Evolutionary conservation across 2,797 vertebrate genomes (phyloP).

Genomic region (Phataginus tricuspis): DNA sequence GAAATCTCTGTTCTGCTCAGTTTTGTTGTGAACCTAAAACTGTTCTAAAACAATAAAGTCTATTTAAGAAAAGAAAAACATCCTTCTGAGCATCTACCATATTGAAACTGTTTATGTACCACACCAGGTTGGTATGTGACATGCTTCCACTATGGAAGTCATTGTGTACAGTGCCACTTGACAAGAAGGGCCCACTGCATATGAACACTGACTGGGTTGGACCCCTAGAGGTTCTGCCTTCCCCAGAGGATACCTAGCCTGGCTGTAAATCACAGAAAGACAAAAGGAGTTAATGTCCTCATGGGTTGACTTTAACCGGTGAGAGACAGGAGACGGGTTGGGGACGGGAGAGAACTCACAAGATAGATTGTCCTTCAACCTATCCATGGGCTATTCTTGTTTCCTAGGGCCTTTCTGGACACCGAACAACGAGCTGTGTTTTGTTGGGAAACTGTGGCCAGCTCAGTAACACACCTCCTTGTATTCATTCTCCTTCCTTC

Average conservation of each 20-base stretch:
- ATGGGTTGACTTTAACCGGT: neutral
- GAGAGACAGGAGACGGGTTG: neutral
- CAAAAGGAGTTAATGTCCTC: neutral
- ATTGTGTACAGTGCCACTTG: too few relatives aligned
- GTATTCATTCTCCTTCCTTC: neutral
- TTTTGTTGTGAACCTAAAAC: slow-evolving; percentile 25
- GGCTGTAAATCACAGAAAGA: neutral
- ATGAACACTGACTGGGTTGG: neutral
- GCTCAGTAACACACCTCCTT: neutral
- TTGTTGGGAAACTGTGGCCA: neutral
- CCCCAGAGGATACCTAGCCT: neutral
- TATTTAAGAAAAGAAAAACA: neutral
- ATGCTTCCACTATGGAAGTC: neutral
- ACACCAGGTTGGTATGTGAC: neutral
- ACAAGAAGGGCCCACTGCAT: neutral
- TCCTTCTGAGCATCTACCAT: neutral
- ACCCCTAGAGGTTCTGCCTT: neutral
- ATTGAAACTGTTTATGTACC: neutral
- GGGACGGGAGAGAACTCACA: neutral
- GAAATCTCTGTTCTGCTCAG: neutral
- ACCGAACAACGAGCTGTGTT: neutral
- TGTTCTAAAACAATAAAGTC: neutral
- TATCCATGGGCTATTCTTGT: neutral
- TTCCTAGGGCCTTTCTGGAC: neutral
- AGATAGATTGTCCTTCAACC: neutral